Evolutionary conservation across 2,888 invertebrate genomes (phyloP).

Genomic region (Drosophila percnosoma): DNA sequence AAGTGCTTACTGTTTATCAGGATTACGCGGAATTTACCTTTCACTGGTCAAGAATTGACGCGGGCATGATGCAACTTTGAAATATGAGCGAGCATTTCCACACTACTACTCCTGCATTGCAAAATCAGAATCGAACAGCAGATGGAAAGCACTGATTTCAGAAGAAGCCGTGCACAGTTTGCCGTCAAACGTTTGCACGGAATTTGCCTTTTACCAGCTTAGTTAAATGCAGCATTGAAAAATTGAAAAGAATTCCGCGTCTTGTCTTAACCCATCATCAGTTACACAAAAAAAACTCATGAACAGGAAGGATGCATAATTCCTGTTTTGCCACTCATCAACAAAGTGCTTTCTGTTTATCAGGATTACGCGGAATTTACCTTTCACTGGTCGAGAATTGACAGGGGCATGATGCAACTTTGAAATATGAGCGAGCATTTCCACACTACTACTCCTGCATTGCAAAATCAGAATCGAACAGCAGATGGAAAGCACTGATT

Average conservation of each 20-base stretch:
- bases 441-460: not conserved
- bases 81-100: not conserved
- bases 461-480: not conserved
- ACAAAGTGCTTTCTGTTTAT: not conserved
- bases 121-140: not conserved
- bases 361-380: not conserved
- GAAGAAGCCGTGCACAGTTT: not conserved
- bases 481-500: not conserved
- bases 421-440: not conserved
- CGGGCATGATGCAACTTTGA: not conserved
- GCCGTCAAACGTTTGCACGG: not conserved
- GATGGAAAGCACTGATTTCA: slow-evolving; percentile 1
- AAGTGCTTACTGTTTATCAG: not conserved
- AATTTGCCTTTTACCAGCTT: not conserved
- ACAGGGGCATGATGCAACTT: not conserved
- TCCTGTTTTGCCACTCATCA: not conserved
- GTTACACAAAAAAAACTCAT: not conserved
- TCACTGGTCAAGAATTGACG: not conserved
- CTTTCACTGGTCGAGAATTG: not conserved
- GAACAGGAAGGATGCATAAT: slow-evolving; percentile 9
- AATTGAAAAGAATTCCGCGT: not conserved
- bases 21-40: not conserved
- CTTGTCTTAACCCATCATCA: not conserved
- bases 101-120: not conserved
- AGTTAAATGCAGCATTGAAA: not conserved